A percentile compares a stretch with the other conserved stretches of the same genome.
Conservation (phyloP, 2,113 vertebrate genomes). For the Neolamprologus toae region DNA sequence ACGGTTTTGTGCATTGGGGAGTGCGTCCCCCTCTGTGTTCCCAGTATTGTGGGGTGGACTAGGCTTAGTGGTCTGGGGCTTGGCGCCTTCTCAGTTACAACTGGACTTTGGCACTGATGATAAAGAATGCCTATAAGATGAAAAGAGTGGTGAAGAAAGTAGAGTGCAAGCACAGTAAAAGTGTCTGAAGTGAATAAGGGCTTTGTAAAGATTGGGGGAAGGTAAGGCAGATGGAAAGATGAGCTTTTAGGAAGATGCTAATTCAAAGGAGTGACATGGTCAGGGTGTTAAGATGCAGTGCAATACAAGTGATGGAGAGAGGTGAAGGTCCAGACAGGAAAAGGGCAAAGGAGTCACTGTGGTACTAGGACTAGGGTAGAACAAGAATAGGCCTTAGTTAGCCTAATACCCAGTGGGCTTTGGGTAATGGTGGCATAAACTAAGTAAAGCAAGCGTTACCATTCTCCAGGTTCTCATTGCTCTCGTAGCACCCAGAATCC, state of each 20-base stretch:
- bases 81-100: slow-evolving; percentile 45
- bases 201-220: background rate
- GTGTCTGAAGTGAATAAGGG: slow-evolving; percentile 2
- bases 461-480: slow-evolving; percentile 94
- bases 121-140: slow-evolving; percentile 51
- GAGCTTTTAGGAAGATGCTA: background rate
- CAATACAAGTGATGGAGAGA: slow-evolving; percentile 21
- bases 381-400: background rate
- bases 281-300: slow-evolving; percentile 41
- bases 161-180: slow-evolving; percentile 25
- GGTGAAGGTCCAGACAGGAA: slow-evolving; percentile 4
- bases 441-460: slow-evolving; percentile 77
- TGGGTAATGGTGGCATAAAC: background rate
- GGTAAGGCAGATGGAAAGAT: background rate
- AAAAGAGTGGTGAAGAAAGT: slow-evolving; percentile 46
- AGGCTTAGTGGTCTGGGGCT: slow-evolving; percentile 43
- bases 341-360: background rate
- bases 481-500: slow-evolving; percentile 97
- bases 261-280: slow-evolving; percentile 25
- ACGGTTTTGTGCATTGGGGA: slow-evolving; percentile 32
- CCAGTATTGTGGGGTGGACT: slow-evolving; percentile 35
- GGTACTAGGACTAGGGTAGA: background rate
- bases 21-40: slow-evolving; percentile 19
- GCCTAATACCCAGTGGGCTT: background rate
- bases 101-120: slow-evolving; percentile 49